Evolutionary conservation across 2,888 invertebrate species (phyloP), one percentile per base, ranked within the genome.

Genomic region (Apamea sordens): DNA sequence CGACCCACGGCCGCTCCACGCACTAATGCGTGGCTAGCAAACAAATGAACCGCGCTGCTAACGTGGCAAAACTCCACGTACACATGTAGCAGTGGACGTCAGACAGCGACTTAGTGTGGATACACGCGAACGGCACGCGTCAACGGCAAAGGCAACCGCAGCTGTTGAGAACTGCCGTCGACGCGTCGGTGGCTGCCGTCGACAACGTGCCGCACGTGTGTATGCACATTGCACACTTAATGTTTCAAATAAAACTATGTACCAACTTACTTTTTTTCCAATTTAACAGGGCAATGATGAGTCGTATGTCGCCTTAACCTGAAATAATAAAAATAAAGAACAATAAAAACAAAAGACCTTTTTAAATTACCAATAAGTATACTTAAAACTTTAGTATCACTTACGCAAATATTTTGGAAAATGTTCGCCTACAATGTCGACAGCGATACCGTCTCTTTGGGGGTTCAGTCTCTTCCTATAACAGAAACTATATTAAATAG

Each of bases 321-420:
- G 92, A 32, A 91, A 90, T 69, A 56, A 82, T 18, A 71, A 65
- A 59, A 77, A 47, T 47, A 47, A 47, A 47, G 47, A 47, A 47
- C 15, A 47, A 36, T 44, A 13, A 53, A 47, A 61, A 6, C 10
- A 18, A 47, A 1, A 10, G 10, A 4, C 47, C 0, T 41, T 68
- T 36, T 15, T n/a, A 24, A 18, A 44, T 28, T 0, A 28, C 15
- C 7, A 1, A 53, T 28, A 47, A 47, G 15, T 15, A 6, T 47
- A n/a, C n/a, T n/a, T n/a, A 28, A 36, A 71, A 50, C 4, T 15
- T 64, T 63, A 53, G 18, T n/a, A 28, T 24, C 11, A 92, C 93
- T 94, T 89, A 95, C 95, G 94, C 90, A 79, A 92, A 94, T 47
- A 94, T 77, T 83, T 92, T 92, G 41, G 91, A 85, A 80, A 94